A percentile compares a stretch with the other conserved stretches of the same genome.
Evolutionary conservation across 1,140 invertebrate genomes (phyloP).

Genomic region (Trachymyrmex cornetzi): DNA sequence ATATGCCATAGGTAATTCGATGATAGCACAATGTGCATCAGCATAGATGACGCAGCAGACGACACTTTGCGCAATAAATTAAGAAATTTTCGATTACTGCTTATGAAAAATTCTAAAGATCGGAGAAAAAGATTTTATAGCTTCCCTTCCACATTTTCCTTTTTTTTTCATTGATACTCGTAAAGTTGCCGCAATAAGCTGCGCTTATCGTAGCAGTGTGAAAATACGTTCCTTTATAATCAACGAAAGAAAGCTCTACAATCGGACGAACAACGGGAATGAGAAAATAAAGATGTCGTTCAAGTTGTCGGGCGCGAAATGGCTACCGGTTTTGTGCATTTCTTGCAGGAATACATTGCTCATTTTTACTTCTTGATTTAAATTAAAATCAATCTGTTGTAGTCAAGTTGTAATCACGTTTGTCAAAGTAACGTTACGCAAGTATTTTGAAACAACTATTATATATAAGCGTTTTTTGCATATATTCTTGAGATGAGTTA

Average conservation of each 20-base stretch:
- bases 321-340: constrained; percentile 35
- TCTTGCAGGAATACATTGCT: constrained; percentile 3
- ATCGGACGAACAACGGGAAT: constrained; percentile 36
- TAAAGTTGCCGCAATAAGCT: not conserved
- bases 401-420: constrained; percentile 1
- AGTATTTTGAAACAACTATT: not conserved
- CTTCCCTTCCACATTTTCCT: not conserved
- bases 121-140: not conserved
- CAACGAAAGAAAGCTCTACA: constrained; percentile 1
- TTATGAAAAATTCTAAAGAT: constrained; percentile 13
- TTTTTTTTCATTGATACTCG: not conserved
- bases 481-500: not conserved
- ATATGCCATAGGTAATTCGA: not conserved
- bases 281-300: constrained; percentile 36
- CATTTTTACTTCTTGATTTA: constrained; percentile 27
- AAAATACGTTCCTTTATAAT: not conserved
- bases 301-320: constrained; percentile 26
- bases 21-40: not conserved
- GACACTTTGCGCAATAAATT: constrained; percentile 53
- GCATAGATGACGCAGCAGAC: not conserved
- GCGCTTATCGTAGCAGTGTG: not conserved
- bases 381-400: constrained; percentile 20
- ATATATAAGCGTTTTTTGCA: not conserved
- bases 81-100: constrained; percentile 45
- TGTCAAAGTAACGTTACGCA: constrained; percentile 7